phyloP scores from a whole-genome alignment of 2,888 invertebrate genomes.

The Polymixis flavicincta region DNA sequence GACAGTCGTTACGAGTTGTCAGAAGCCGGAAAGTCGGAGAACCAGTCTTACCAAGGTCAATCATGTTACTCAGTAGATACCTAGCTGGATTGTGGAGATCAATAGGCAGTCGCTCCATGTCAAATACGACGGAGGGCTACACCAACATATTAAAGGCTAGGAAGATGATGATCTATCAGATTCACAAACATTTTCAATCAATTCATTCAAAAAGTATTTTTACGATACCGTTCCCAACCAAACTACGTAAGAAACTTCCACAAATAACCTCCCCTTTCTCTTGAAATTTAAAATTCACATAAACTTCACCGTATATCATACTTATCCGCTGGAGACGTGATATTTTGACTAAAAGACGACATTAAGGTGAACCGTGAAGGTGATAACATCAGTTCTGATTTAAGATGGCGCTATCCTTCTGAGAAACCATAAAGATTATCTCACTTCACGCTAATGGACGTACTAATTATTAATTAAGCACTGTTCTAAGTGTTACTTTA shows the following conservation, averaged over 20 bases:
- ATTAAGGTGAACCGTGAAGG: conserved; percentile 67
- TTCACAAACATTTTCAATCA: neutral
- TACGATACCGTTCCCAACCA: neutral
- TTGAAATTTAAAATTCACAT: conserved; percentile 70
- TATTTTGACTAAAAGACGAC: conserved; percentile 78
- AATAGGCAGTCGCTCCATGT: too few species aligned
- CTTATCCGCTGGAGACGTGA: conserved; percentile 75
- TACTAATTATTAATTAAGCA: conserved; percentile 85
- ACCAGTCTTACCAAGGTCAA: too few species aligned
- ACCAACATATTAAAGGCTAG: too few species aligned
- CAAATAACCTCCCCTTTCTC: conserved; percentile 10
- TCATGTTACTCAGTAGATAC: too few species aligned
- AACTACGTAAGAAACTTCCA: conserved; percentile 2
- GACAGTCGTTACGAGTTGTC: too few species aligned
- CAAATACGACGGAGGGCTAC: too few species aligned
- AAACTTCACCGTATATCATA: conserved; percentile 71
- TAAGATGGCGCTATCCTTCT: conserved; percentile 74
- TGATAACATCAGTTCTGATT: conserved; percentile 74
- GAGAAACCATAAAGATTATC: conserved; percentile 86
- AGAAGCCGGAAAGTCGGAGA: too few species aligned
- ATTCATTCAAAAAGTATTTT: neutral
- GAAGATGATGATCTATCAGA: neutral
- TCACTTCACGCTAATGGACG: conserved; percentile 80
- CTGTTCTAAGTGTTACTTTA: conserved; percentile 62
- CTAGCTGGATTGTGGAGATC: too few species aligned